Percentiles rank a stretch among this genome's conserved stretches.
Conservation (phyloP, 2,797 vertebrate genomes). For the Oceanodroma leucorhoa region DNA sequence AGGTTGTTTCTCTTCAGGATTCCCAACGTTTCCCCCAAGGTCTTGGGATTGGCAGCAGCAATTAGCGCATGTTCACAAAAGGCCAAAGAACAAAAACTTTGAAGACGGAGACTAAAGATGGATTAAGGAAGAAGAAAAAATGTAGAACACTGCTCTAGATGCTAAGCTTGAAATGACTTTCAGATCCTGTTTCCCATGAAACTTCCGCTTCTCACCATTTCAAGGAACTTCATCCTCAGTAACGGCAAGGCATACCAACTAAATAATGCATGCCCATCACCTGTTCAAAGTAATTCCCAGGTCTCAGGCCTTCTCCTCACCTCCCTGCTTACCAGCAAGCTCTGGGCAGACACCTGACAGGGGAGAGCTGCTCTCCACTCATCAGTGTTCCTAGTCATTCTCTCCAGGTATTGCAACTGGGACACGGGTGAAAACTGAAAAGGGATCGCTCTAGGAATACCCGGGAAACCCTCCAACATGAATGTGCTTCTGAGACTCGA, state of each 20-base stretch:
- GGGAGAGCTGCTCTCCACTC: neutral
- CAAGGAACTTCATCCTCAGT: neutral
- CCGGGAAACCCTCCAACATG: neutral
- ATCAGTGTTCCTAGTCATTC: neutral
- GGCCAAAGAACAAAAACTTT: slow-evolving; percentile 13
- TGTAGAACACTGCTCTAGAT: neutral
- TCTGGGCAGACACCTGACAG: neutral
- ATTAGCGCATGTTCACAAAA: neutral
- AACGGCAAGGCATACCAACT: neutral
- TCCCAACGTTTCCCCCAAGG: neutral
- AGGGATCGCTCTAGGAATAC: neutral
- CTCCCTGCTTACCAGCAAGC: neutral
- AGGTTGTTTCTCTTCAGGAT: neutral
- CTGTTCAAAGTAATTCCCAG: neutral
- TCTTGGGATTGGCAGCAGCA: neutral
- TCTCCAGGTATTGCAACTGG: neutral
- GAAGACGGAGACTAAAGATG: slow-evolving; percentile 18
- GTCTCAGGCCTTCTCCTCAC: neutral
- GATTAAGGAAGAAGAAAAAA: neutral
- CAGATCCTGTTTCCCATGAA: neutral
- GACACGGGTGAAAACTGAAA: neutral
- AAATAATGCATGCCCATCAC: neutral
- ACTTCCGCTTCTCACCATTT: neutral
- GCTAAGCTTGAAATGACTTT: neutral
- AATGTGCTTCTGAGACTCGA: neutral